These are phyloP conservation scores for Matsumyia berberina DNA, from an alignment of 2,888 invertebrate species.

Conservation along the genomic window DNA sequence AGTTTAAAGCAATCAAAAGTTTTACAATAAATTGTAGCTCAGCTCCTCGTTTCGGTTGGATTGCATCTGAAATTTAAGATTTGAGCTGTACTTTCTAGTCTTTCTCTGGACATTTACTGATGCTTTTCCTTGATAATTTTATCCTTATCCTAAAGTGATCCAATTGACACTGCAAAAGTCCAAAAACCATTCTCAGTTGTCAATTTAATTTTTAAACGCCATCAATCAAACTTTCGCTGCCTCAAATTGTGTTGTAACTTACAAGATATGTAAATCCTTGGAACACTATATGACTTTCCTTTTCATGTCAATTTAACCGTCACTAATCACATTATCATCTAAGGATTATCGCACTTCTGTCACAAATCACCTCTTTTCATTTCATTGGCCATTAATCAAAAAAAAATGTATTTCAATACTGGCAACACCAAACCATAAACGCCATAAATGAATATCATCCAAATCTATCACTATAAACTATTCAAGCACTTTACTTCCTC, in stretches of 20 bases:
- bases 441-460: conserved; percentile 72
- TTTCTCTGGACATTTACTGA: too few species aligned
- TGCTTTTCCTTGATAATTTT: too few species aligned
- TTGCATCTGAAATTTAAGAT: too few species aligned
- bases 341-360: conserved; percentile 69
- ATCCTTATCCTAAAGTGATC: too few species aligned
- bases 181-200: too few species aligned
- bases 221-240: not conserved
- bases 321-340: conserved; percentile 69
- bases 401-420: conserved; percentile 38
- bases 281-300: conserved; percentile 25
- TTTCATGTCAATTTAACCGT: conserved; percentile 31
- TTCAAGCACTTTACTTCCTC: conserved; percentile 76
- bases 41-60: too few species aligned
- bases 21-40: too few species aligned
- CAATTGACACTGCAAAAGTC: too few species aligned
- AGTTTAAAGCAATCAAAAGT: too few species aligned
- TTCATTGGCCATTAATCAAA: conserved; percentile 60
- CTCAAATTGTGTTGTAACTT: too few species aligned
- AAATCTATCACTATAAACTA: conserved; percentile 75
- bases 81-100: too few species aligned
- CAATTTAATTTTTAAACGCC: not conserved
- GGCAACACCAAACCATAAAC: conserved; percentile 71
- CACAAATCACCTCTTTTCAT: conserved; percentile 63
- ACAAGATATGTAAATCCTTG: not conserved